Percentiles rank a stretch among this genome's conserved stretches.
phyloP scores from a whole-genome alignment of 2,797 vertebrate species.

The Pangasius larnaudii region DNA sequence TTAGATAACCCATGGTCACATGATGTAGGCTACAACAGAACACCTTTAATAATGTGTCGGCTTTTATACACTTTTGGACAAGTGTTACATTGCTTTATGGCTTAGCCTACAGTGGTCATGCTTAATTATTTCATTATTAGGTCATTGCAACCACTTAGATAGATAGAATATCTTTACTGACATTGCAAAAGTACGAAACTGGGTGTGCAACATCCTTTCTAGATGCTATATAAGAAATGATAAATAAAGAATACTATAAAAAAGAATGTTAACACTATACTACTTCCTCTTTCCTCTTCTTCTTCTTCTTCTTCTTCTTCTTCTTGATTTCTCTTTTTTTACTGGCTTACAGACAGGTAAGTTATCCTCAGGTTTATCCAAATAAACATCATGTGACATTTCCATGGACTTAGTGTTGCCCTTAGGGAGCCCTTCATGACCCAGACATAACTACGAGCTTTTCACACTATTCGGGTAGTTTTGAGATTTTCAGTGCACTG shows the following conservation, averaged over 20 bases:
- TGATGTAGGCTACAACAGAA: no score
- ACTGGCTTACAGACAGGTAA: background rate
- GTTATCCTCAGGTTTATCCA: background rate
- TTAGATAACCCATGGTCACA: background rate
- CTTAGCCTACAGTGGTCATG: background rate
- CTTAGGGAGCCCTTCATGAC: background rate
- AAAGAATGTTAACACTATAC: background rate
- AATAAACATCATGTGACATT: background rate
- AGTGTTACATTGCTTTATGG: no score
- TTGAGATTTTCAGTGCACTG: no score
- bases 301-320: no score
- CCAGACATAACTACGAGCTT: background rate
- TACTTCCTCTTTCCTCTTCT: background rate
- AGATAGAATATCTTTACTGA: no score
- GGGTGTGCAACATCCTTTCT: background rate
- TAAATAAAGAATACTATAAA: background rate
- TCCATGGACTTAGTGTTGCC: background rate
- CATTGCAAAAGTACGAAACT: background rate
- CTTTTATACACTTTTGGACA: no score
- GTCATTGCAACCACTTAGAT: no score
- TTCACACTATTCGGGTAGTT: no score
- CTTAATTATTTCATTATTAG: background rate
- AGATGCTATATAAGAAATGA: background rate
- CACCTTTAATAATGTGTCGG: no score
- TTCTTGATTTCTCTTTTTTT: background rate